Evolutionary conservation across 2,113 vertebrate genomes (phyloP).

Genomic region (Chelonoidis abingdonii): DNA sequence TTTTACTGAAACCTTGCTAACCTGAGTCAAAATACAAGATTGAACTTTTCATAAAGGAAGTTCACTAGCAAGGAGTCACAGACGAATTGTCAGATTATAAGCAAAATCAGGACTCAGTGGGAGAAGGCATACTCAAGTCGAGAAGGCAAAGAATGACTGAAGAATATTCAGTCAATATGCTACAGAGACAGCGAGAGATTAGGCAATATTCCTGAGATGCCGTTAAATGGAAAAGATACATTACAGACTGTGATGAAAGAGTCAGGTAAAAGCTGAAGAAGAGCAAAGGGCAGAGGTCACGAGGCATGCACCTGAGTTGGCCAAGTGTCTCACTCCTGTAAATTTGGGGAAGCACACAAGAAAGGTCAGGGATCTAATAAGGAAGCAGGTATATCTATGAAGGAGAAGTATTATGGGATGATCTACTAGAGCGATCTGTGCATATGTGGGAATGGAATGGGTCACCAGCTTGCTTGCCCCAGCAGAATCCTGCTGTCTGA

Average conservation of each 20-base stretch:
- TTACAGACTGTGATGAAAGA: constrained; percentile 4
- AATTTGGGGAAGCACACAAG: background rate
- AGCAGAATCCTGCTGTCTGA: background rate
- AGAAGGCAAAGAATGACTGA: background rate
- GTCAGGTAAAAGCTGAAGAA: background rate
- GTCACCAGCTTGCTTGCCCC: background rate
- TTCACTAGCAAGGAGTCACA: constrained; percentile 55
- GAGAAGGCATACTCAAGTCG: constrained; percentile 58
- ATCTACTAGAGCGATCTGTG: background rate
- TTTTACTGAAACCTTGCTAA: background rate
- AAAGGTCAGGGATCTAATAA: background rate
- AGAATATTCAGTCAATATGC: background rate
- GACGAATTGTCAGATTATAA: constrained; percentile 43
- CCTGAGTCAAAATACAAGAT: constrained; percentile 65
- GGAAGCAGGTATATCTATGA: background rate
- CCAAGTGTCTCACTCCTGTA: background rate
- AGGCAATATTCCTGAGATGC: constrained; percentile 29
- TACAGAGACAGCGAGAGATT: constrained; percentile 53
- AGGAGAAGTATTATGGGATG: background rate
- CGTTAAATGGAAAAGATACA: constrained; percentile 33
- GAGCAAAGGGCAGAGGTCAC: rapidly evolving
- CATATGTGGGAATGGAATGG: background rate
- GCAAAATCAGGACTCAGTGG: constrained; percentile 55
- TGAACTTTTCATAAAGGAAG: constrained; percentile 65
- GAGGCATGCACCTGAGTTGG: background rate